Percentiles rank a stretch among this genome's conserved stretches.
phyloP scores from a whole-genome alignment of 2,797 vertebrate species.

The Coccyzus lansbergi region DNA sequence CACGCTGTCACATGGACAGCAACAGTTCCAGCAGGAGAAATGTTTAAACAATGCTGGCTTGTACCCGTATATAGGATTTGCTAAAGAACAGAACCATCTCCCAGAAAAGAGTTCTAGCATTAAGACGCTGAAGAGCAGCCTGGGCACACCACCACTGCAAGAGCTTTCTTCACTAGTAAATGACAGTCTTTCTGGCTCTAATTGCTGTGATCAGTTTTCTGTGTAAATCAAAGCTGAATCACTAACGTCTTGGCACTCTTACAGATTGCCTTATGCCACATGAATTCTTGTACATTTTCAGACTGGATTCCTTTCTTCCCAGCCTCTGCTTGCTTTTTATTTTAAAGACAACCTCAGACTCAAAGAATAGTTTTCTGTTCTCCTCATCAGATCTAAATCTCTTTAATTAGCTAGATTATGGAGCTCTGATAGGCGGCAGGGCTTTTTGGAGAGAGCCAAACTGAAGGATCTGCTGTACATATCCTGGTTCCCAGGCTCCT shows the following conservation, averaged over 20 bases:
- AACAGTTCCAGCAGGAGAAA: neutral
- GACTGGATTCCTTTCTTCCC: neutral
- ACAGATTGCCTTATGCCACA: constrained; percentile 10
- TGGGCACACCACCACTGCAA: neutral
- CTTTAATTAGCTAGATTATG: neutral
- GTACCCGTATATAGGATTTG: neutral
- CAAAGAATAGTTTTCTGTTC: neutral
- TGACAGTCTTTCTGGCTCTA: neutral
- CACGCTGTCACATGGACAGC: neutral
- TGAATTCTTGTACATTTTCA: neutral
- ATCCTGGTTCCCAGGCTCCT: constrained; percentile 40
- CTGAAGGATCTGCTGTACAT: neutral
- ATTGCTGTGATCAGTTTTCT: constrained; percentile 9
- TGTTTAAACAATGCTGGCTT: neutral
- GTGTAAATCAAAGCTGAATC: constrained; percentile 14
- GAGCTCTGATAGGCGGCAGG: neutral
- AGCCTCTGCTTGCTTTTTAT: neutral
- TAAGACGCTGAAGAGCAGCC: neutral
- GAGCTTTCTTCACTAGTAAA: neutral
- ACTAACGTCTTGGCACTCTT: neutral
- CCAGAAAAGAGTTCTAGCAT: neutral
- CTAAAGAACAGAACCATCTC: neutral
- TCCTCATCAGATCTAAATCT: neutral
- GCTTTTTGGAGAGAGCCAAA: neutral
- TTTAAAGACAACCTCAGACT: neutral